Base-by-base conservation (phyloP, 2,888 invertebrate species). In the Idaea aversata region DNA sequence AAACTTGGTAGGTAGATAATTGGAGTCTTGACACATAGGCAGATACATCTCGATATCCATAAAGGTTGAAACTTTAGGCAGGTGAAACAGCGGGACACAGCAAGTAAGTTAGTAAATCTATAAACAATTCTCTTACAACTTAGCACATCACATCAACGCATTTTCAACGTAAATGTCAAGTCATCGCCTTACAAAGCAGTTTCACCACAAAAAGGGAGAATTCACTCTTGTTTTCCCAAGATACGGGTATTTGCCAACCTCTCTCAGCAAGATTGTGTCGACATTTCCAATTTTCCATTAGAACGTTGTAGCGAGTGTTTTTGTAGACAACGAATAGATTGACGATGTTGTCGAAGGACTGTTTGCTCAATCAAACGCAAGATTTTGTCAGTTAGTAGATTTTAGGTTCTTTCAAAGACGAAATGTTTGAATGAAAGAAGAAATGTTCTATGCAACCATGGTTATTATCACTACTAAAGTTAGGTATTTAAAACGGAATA, bases 231-330 rank as follows among this genome's bases (percentile, higher is more conserved):
- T 80, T 75, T 68, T 69, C 75, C 77, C 77, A 81, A 85, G 82
- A 85, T 80, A 84, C 81, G 78, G 75, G 63, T 86, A 82, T 88
- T 88, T 87, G 86, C 84, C 66, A 72, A 81, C 79, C 84, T 83
- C 85, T 88, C 81, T 68, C 72, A 78, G 77, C 80, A 83, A 86
- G 89, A 89, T 88, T 90, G 87, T 77, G 85, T 81, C 75, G 75
- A 69, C 75, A 74, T 78, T 78, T 75, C 78, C 82, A 80, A 81
- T 85, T 88, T 88, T 85, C 87, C 87, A 88, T 88, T 88, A 89
- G 78, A 15, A 58, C 15, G 59, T 25, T 25, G 34, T 34, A 78
- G 65, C 66, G 65, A 65, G 70, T 72, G 70, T 74, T 69, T 16
- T 60, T 15, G 59, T 38, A 47, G 38, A 63, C 47, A 65, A 61